These are phyloP conservation scores for Cistogaster globosa DNA, from an alignment of 2,888 invertebrate genomes.

Conservation along the genomic window DNA sequence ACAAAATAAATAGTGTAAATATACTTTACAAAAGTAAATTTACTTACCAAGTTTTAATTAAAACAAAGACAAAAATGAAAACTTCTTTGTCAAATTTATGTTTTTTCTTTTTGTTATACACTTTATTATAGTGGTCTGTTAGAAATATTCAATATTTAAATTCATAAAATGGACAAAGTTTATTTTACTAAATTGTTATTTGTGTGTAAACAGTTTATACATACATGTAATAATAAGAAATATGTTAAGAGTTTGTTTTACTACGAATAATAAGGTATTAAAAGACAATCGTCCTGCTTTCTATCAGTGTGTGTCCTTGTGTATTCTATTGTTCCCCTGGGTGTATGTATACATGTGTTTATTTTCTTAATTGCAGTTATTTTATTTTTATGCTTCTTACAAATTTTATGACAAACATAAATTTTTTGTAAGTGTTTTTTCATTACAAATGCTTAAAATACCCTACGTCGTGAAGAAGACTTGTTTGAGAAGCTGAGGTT, in stretches of 20 bases:
- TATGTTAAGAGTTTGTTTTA: too few relatives aligned
- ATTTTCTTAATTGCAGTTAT: slow-evolving; percentile 33
- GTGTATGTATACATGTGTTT: neutral
- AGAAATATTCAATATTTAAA: too few relatives aligned
- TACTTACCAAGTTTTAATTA: slow-evolving; percentile 68
- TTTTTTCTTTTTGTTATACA: too few relatives aligned
- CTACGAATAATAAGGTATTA: neutral
- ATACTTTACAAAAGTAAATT: slow-evolving; percentile 66
- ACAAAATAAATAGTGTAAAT: slow-evolving; percentile 3
- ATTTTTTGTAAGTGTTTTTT: slow-evolving; percentile 46
- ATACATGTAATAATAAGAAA: neutral
- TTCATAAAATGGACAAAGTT: too few relatives aligned
- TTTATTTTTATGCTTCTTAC: slow-evolving; percentile 17
- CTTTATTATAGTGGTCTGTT: too few relatives aligned
- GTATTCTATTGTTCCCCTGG: too few relatives aligned
- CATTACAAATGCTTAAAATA: slow-evolving; percentile 3
- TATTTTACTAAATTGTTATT: too few relatives aligned
- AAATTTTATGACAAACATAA: slow-evolving; percentile 14
- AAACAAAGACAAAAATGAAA: slow-evolving; percentile 61
- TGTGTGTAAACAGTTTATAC: too few relatives aligned
- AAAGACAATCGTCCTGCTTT: neutral
- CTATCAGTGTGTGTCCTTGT: neutral
- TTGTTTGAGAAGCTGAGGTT: too few relatives aligned
- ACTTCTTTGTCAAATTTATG: too few relatives aligned
- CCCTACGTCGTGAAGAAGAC: too few relatives aligned